phyloP scores from a whole-genome alignment of 1,140 invertebrate species.

The Calliopsis andreniformis region DNA sequence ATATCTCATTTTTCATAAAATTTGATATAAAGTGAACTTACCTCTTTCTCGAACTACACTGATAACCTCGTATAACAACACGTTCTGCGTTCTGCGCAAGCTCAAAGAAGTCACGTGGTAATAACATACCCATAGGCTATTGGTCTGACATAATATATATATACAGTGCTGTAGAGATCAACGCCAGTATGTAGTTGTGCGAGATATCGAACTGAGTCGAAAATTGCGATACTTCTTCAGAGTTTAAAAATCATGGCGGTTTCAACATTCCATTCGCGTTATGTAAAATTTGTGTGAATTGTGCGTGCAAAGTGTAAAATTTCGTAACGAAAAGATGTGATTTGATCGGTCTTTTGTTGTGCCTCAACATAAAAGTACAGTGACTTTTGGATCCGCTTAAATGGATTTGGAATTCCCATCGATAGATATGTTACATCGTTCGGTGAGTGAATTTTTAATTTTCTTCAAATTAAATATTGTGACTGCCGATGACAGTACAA shows the following conservation, averaged over 20 bases:
- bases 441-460: not conserved
- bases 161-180: no score
- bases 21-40: not conserved
- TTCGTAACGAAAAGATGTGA: no score
- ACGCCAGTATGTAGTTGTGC: no score
- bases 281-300: not conserved
- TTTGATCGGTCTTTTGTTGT: no score
- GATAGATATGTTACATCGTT: not conserved
- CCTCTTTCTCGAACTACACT: conserved; percentile 15
- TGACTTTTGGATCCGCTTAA: not conserved
- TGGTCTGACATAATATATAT: no score
- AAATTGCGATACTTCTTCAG: conserved; percentile 1
- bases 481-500: not conserved
- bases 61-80: not conserved
- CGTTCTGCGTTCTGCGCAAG: conserved; percentile 33
- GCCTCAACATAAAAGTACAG: not conserved
- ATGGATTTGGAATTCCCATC: not conserved
- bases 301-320: not conserved
- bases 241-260: not conserved
- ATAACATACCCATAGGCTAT: no score
- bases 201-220: conserved; percentile 34
- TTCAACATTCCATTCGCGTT: not conserved
- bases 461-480: not conserved
- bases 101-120: conserved; percentile 21
- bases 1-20: not conserved